Evolutionary conservation across 1,140 invertebrate genomes (phyloP).

Genomic region (Prorops nasuta): DNA sequence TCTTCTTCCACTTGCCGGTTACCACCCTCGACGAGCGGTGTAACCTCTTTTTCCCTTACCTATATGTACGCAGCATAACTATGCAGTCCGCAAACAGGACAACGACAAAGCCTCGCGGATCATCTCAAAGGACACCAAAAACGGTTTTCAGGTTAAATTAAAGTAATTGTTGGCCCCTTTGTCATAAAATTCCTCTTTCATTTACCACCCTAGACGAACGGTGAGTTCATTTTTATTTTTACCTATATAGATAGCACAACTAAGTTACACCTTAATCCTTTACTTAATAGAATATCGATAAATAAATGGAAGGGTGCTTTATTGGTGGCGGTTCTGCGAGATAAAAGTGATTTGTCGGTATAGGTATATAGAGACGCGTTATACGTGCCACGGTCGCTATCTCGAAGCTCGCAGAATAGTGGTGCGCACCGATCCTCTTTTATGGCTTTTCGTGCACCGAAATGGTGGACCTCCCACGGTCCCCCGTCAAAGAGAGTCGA

Average conservation of each 20-base stretch:
- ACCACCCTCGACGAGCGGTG: too few relatives aligned
- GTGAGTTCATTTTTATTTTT: too few relatives aligned
- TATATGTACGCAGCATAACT: slow-evolving; percentile 16
- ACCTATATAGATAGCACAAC: too few relatives aligned
- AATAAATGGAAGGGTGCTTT: too few relatives aligned
- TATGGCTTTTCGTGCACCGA: slow-evolving; percentile 24
- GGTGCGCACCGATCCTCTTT: slow-evolving; percentile 21
- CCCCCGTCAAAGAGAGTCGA: too few relatives aligned
- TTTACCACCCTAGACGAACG: too few relatives aligned
- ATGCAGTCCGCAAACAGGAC: neutral
- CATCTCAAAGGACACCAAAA: slow-evolving; percentile 8
- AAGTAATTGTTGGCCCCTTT: slow-evolving; percentile 29
- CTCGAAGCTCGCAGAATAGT: neutral
- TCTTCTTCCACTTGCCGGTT: too few relatives aligned
- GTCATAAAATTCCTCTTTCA: neutral
- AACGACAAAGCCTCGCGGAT: slow-evolving; percentile 9
- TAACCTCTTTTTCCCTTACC: slow-evolving; percentile 11
- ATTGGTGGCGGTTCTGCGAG: too few relatives aligned
- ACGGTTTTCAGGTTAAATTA: slow-evolving; percentile 39
- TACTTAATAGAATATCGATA: too few relatives aligned
- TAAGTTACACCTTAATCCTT: too few relatives aligned
- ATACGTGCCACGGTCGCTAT: slow-evolving; percentile 10
- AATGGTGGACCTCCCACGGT: slow-evolving; percentile 23
- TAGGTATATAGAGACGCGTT: too few relatives aligned
- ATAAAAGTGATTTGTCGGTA: too few relatives aligned